These are phyloP conservation scores for Aplodontia rufa DNA, from an alignment of 2,113 vertebrate genomes.

Conservation along the genomic window DNA sequence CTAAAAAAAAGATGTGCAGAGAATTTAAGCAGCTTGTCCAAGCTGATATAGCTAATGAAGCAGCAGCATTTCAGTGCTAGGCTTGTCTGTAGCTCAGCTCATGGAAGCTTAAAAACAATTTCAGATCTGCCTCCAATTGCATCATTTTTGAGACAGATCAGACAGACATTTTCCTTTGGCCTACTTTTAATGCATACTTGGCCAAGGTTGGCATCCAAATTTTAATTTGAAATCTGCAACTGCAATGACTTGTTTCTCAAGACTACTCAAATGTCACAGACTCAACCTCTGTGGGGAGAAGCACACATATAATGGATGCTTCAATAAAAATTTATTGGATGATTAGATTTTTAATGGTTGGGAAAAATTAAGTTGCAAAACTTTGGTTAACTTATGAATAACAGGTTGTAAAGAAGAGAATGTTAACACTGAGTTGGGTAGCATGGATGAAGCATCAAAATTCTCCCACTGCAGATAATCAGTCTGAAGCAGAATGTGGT, in stretches of 20 bases:
- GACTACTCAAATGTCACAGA: neutral
- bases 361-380: neutral
- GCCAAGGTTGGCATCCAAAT: neutral
- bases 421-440: neutral
- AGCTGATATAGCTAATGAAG: neutral
- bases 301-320: neutral
- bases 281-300: neutral
- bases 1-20: neutral
- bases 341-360: neutral
- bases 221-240: slow-evolving; percentile 1
- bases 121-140: neutral
- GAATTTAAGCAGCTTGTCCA: neutral
- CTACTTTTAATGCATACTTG: neutral
- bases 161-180: neutral
- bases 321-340: neutral
- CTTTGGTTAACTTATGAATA: neutral
- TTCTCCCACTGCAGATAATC: neutral
- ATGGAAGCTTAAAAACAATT: neutral
- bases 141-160: neutral
- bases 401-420: neutral
- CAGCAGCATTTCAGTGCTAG: no score
- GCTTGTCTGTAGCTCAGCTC: neutral
- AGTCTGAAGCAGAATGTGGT: neutral
- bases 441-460: neutral
- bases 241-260: neutral